Evolutionary conservation across 2,888 invertebrate genomes (phyloP).

Genomic region (Agrotis puta): DNA sequence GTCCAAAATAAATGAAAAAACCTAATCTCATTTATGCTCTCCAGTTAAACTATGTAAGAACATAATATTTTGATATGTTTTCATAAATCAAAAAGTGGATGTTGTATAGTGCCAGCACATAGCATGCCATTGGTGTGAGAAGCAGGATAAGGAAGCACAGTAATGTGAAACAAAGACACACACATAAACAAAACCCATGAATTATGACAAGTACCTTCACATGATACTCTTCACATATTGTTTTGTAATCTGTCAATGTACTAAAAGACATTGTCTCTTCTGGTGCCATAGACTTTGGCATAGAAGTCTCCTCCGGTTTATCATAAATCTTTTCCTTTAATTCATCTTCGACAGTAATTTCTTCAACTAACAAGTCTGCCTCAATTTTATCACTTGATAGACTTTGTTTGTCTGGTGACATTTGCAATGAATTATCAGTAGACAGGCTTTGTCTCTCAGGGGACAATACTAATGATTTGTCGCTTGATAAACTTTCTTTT

Average conservation of each 20-base stretch:
- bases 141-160: constrained; percentile 68
- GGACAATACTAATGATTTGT: constrained; percentile 61
- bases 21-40: constrained; percentile 1
- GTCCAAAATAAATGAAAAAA: constrained; percentile 21
- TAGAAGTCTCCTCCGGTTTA: constrained; percentile 73
- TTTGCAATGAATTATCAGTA: constrained; percentile 70
- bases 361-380: constrained; percentile 84
- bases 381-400: constrained; percentile 80
- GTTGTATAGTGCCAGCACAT: constrained; percentile 70
- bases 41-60: constrained; percentile 34
- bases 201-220: constrained; percentile 90
- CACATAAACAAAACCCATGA: constrained; percentile 70
- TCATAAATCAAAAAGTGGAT: constrained; percentile 69
- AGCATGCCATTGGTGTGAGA: constrained; percentile 74
- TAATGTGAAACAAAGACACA: constrained; percentile 58
- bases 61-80: constrained; percentile 66
- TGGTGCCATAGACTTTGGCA: constrained; percentile 81
- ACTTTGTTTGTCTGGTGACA: constrained; percentile 72
- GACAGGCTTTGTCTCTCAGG: constrained; percentile 64
- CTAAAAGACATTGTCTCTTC: constrained; percentile 88
- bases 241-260: constrained; percentile 93
- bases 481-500: constrained; percentile 67
- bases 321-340: constrained; percentile 73
- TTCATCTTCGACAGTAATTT: constrained; percentile 81
- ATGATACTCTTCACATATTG: constrained; percentile 93